Conservation (phyloP, 2,888 invertebrate species). For the Syritta pipiens region DNA sequence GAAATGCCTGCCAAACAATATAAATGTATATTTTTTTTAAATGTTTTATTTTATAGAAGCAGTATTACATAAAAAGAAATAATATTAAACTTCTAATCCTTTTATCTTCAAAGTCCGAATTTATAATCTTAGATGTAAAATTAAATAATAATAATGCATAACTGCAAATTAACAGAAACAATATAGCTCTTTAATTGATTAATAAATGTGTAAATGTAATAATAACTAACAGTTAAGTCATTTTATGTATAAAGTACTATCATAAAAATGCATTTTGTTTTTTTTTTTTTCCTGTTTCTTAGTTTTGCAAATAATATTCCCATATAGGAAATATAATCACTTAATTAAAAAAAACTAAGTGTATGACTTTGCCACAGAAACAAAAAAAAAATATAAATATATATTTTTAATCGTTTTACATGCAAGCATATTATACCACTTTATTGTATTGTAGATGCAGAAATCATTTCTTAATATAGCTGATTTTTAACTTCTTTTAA, state of each 20-base stretch:
- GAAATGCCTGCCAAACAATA: slow-evolving; percentile 60
- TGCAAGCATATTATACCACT: no score
- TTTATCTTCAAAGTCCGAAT: slow-evolving; percentile 72
- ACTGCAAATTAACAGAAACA: slow-evolving; percentile 39
- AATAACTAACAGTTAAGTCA: slow-evolving; percentile 56
- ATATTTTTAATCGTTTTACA: slow-evolving; percentile 45
- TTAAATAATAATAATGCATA: slow-evolving; percentile 25
- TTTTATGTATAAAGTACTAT: slow-evolving; percentile 63
- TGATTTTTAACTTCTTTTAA: no score
- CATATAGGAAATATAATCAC: slow-evolving; percentile 45
- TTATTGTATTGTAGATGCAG: slow-evolving; percentile 56
- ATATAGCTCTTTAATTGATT: slow-evolving; percentile 63
- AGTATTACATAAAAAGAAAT: slow-evolving; percentile 52
- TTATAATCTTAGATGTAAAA: slow-evolving; percentile 72
- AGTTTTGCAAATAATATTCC: slow-evolving; percentile 15
- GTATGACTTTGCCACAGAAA: slow-evolving; percentile 54
- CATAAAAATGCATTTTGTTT: slow-evolving; percentile 32
- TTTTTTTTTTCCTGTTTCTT: slow-evolving; percentile 36
- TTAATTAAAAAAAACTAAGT: slow-evolving; percentile 23
- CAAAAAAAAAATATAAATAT: slow-evolving; percentile 35
- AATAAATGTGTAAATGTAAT: slow-evolving; percentile 68
- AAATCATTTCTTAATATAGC: no score
- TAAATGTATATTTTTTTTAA: slow-evolving; percentile 53
- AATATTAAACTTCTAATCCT: slow-evolving; percentile 62
- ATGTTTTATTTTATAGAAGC: slow-evolving; percentile 53